Conservation (phyloP, 2,113 vertebrate species). For the Cyanoramphus novaezelandiae region DNA sequence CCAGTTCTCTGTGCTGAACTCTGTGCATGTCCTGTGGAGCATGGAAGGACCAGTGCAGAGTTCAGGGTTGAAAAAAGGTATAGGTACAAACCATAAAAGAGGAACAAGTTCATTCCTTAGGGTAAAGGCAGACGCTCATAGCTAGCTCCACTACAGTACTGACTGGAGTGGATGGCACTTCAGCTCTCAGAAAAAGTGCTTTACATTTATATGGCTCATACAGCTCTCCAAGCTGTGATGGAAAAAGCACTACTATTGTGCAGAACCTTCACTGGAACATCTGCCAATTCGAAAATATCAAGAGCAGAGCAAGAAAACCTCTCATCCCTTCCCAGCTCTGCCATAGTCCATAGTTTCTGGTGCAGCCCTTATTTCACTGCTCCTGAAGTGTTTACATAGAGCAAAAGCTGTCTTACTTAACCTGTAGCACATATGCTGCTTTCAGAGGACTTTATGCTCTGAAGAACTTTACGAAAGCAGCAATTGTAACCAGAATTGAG, state of each 20-base stretch:
- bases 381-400: neutral
- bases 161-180: neutral
- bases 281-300: neutral
- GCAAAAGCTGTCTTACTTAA: neutral
- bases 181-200: neutral
- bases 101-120: neutral
- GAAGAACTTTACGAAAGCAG: neutral
- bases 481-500: neutral
- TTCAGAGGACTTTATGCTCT: neutral
- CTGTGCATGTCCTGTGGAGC: neutral
- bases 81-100: neutral
- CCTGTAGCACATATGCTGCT: neutral
- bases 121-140: neutral
- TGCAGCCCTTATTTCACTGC: neutral
- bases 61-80: neutral
- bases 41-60: neutral
- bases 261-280: neutral
- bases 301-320: neutral
- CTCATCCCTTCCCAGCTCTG: neutral
- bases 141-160: neutral
- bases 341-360: neutral
- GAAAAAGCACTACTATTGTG: neutral
- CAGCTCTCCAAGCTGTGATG: neutral
- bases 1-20: neutral
- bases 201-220: neutral